Conservation (phyloP, 2,797 vertebrate genomes). For the Sphenopsis melanotis region DNA sequence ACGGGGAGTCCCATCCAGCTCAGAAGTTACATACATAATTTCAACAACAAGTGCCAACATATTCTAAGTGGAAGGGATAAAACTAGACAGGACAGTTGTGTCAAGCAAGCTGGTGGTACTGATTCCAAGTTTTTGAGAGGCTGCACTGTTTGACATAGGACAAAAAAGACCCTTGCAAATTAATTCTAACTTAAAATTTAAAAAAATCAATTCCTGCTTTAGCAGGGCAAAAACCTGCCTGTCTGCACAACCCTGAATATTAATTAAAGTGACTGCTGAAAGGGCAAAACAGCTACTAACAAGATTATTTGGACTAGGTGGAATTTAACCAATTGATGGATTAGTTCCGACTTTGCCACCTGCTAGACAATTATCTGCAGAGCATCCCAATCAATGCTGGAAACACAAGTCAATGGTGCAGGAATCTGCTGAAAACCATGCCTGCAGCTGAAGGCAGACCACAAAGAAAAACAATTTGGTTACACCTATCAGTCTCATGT, state of each 20-base stretch:
- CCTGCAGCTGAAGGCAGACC: neutral
- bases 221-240: neutral
- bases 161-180: neutral
- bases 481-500: neutral
- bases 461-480: neutral
- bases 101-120: neutral
- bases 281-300: constrained; percentile 51
- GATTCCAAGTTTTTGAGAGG: neutral
- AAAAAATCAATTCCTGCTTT: neutral
- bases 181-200: neutral
- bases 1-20: neutral
- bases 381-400: constrained; percentile 13
- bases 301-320: constrained; percentile 49
- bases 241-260: constrained; percentile 4
- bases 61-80: neutral
- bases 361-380: constrained; percentile 58
- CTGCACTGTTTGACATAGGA: neutral
- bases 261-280: constrained; percentile 59
- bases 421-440: neutral
- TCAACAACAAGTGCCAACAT: neutral
- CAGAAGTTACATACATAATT: neutral
- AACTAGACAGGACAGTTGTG: neutral
- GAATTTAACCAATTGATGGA: constrained; percentile 64
- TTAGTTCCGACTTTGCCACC: constrained; percentile 54
- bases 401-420: neutral